These are phyloP conservation scores for Schrankia costaestrigalis DNA, from an alignment of 2,888 invertebrate genomes.

Conservation along the genomic window DNA sequence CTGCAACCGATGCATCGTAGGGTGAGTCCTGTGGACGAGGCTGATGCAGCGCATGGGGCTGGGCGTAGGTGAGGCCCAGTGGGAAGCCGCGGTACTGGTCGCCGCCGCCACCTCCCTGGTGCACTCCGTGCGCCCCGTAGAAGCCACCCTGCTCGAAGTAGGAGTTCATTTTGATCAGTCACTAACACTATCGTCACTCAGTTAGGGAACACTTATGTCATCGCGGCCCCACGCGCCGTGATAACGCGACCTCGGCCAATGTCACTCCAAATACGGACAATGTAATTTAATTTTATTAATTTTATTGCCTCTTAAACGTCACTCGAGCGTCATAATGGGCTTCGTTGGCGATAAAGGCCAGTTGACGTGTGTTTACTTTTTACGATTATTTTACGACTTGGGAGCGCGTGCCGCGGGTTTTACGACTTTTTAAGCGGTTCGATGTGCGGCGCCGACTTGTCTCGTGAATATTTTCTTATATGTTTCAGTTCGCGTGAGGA, in stretches of 20 bases:
- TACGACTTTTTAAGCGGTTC: conserved; percentile 76
- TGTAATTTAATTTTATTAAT: conserved; percentile 77
- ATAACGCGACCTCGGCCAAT: conserved; percentile 76
- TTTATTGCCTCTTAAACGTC: conserved; percentile 80
- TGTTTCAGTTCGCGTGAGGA: conserved; percentile 44
- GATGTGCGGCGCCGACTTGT: conserved; percentile 58
- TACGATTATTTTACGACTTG: conserved; percentile 79
- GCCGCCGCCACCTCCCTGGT: conserved; percentile 87
- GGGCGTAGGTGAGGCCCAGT: conserved; percentile 91
- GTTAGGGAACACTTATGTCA: conserved; percentile 75
- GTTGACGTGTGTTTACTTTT: conserved; percentile 79
- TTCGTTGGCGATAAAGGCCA: conserved; percentile 76
- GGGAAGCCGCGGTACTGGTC: conserved; percentile 94
- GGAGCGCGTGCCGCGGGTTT: conserved; percentile 76
- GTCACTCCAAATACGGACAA: conserved; percentile 69
- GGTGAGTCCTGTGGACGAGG: conserved; percentile 94
- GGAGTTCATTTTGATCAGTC: conserved; percentile 90
- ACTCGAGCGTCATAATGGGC: conserved; percentile 79
- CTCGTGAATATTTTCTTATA: conserved; percentile 42
- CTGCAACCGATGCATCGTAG: conserved; percentile 93
- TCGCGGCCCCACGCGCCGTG: conserved; percentile 71
- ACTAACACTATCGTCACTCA: conserved; percentile 72
- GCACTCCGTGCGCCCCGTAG: conserved; percentile 93
- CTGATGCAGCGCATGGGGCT: conserved; percentile 88
- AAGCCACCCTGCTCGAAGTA: conserved; percentile 98